Base-by-base conservation (phyloP, 2,888 invertebrate species). In the Myopa testacea region DNA sequence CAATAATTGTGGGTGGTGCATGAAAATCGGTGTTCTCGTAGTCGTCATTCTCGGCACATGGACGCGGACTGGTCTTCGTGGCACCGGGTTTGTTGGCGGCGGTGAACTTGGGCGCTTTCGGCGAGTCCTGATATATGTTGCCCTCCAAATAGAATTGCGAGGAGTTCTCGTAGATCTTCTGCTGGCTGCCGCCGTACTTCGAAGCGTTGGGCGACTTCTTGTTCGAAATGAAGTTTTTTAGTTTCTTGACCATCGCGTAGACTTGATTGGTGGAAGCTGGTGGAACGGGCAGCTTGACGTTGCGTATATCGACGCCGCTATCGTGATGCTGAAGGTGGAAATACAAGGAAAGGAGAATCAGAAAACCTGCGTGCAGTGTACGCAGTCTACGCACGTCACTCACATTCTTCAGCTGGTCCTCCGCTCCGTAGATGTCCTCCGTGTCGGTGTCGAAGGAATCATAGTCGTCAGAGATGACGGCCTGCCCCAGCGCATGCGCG, bases 371-470 rank as follows among this genome's bases (percentile, higher is more conserved):
- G 4, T 19, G 62, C 19, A 55, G 26, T 12, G 69, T 45, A 50
- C n/a, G 26, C 3, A 55, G 26, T 4, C 52, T 16, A 45, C 60
- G 14, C 26, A 26, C 4, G 19, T 0, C 52, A 79, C 82, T 82
- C 79, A 89, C 87, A 83, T 90, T 87, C 78, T 88, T 85, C 5
- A 85, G 80, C 65, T 86, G 86, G 78, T 86, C 87, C 78, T 86
- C 87, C 74, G 86, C 85, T 78, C 93, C 93, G 38, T 91, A 89
- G 34, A 85, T 84, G 78, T 93, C 93, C 67, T 91, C 90, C 63
- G 87, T 87, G 82, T 94, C 93, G 1, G 91, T 91, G 83, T 94
- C 94, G 84, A 94, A 94, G 69, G 94, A 94, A 87, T 94, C 94
- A 83, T 92, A 93, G 86, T 93, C 93, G 82, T 93, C 93, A 7